Base-by-base conservation (phyloP, 2,888 invertebrate species). In the Zaprionus lineosus region DNA sequence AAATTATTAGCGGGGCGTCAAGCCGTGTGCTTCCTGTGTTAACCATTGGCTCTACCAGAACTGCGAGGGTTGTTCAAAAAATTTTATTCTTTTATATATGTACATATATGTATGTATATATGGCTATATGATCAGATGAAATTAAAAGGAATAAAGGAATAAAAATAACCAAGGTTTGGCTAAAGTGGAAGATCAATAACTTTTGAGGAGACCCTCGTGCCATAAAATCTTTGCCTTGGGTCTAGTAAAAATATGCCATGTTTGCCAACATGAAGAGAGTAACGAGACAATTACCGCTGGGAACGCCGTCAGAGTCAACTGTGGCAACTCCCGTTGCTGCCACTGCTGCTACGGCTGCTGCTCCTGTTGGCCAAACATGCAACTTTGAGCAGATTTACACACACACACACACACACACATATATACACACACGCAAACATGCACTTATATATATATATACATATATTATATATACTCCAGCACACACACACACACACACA, bases 281-380 rank as follows among this genome's bases (percentile, higher is more conserved):
- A 84, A 84, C 84, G 84, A 82, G 86, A 86, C 86, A 86, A 82
- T 82, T 82, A 86, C 81, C 84, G 64, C 48, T 41, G 84, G 82
- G 86, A 76, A 64, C 41, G 52, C 39, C 47, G 19, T 40, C 66
- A 55, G 47, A 55, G 55, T 47, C 59, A 33, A 39, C 36, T 24
- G 16, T 21, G 39, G 41, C 40, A 28, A 14, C 31, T 31, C 31
- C 31, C 31, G 28, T 12, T 15, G 7, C 33, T 41, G 36, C 36
- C 11, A 12, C 18, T 34, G n/a, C n/a, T n/a, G n/a, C n/a, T n/a
- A n/a, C n/a, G n/a, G n/a, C n/a, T n/a, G 55, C 40, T 31, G 40
- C 52, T 62, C 18, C 40, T 21, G 26, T 37, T 63, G 65, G 43
- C 50, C 43, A 48, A 52, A 50, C 48, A 61, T 67, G 68, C 69